Evolutionary conservation across 1,140 invertebrate species (phyloP), one percentile per base, ranked within the genome.

Genomic region (Drosophila arawakana): DNA sequence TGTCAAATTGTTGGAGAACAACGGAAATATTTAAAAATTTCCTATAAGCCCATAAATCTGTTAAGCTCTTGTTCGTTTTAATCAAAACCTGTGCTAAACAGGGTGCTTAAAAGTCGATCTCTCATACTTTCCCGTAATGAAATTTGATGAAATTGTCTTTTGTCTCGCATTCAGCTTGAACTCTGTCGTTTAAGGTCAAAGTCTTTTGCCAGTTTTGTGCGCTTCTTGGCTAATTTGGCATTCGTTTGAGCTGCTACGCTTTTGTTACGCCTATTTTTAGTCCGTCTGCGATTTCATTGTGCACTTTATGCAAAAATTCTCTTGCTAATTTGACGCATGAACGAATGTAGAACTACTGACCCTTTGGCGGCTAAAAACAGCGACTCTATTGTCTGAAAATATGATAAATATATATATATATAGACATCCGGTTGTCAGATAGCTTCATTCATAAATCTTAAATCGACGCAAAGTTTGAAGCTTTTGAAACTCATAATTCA

Each of bases 241-340:
- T 66, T 52, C 25, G 52, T 39, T 34, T 44, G 37, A 18, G 11
- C 18, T 21, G 11, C 18, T 21, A 9, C n/a, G 43, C 59, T 60
- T 54, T 88, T 88, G 84, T 88, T 88, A 70, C 25, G 80, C 50
- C 83, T 88, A 88, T 89, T 88, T 89, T 88, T 80, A 68, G 84
- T 63, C 76, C 59, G 43, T 21, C 61, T 37, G 11, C 34, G 25
- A 1, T 6, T 15, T 15, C 68, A 73, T 83, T 83, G 73, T 83
- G 55, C 39, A 60, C 81, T 81, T 85, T 79, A 81, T 86, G 79
- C 72, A 78, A 71, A 80, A 62, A 63, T 62, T 60, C 61, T 71
- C 35, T 59, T 55, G 83, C 84, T 89, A 88, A 89, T 89, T 88
- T 80, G 76, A 52, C 46, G 62, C 58, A 60, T 43, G 69, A 72